Conservation (phyloP, 2,888 invertebrate species). For the Nemoura dubitans region DNA sequence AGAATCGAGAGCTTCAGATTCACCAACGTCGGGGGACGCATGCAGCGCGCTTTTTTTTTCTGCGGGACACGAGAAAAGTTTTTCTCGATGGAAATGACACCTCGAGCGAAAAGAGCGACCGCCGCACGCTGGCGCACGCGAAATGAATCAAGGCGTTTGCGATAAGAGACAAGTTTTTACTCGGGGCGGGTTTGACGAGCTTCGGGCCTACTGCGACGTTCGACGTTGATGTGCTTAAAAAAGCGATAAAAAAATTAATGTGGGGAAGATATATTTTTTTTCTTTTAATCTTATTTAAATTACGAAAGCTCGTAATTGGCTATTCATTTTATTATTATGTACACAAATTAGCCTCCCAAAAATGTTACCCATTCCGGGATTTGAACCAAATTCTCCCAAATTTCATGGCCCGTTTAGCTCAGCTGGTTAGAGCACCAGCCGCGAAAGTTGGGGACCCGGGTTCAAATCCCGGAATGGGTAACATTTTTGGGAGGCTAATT, state of each 20-base stretch:
- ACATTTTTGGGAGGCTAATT: too few species aligned
- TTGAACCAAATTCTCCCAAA: too few species aligned
- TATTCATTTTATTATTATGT: too few species aligned
- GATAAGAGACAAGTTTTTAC: slow-evolving; percentile 1
- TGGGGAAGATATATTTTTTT: not conserved
- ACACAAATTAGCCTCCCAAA: too few species aligned
- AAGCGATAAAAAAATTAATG: not conserved
- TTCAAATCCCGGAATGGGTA: too few species aligned
- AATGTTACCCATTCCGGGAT: too few species aligned
- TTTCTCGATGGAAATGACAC: slow-evolving; percentile 47
- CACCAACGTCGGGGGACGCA: not conserved
- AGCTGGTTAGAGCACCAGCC: too few species aligned
- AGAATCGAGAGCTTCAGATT: slow-evolving; percentile 25
- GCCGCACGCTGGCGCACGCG: not conserved
- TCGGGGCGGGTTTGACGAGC: not conserved
- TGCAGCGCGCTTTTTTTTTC: slow-evolving; percentile 14
- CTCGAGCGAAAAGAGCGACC: slow-evolving; percentile 39
- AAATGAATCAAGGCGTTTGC: not conserved
- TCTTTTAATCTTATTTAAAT: too few species aligned
- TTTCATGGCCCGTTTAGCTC: too few species aligned
- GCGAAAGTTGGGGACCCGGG: too few species aligned
- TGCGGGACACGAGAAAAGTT: slow-evolving; percentile 19
- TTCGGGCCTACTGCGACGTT: not conserved
- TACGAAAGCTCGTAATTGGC: too few species aligned
- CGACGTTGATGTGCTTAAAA: not conserved